Percentiles rank a stretch among this genome's conserved stretches.
Evolutionary conservation across 2,797 vertebrate species (phyloP).

Genomic region (Coluber constrictor): DNA sequence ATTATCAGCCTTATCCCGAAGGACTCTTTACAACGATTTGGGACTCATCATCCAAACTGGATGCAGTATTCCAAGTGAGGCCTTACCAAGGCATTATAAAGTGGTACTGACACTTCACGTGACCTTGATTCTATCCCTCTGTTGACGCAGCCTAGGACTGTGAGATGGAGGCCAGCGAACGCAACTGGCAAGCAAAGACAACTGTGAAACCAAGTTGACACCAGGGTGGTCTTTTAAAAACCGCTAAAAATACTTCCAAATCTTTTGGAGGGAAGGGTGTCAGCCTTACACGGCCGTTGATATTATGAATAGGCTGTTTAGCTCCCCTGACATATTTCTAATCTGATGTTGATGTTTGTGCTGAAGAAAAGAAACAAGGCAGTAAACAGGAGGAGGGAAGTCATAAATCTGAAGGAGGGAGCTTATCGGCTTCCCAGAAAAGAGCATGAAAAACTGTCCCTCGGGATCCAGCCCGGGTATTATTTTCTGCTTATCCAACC

Average conservation of each 20-base stretch:
- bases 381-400: constrained; percentile 4
- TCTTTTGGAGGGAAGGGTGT: neutral
- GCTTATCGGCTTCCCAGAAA: neutral
- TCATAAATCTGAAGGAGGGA: constrained; percentile 3
- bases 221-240: neutral
- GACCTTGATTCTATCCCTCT: too few species aligned
- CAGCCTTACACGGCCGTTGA: neutral
- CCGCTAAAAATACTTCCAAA: neutral
- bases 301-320: neutral
- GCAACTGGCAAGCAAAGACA: neutral
- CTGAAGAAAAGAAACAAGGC: constrained; percentile 3
- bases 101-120: too few species aligned
- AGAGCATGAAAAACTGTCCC: neutral
- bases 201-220: neutral
- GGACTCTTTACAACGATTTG: too few species aligned
- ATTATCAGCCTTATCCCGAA: too few species aligned
- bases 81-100: too few species aligned
- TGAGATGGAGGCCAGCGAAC: neutral
- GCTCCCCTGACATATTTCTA: neutral
- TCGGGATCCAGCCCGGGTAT: neutral
- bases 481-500: neutral
- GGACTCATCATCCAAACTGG: too few species aligned
- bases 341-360: neutral
- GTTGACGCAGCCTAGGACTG: too few species aligned
- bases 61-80: too few species aligned